Evolutionary conservation across 2,113 vertebrate genomes (phyloP), one percentile per base, ranked within the genome.

Genomic region (Heterotilapia buettikoferi): DNA sequence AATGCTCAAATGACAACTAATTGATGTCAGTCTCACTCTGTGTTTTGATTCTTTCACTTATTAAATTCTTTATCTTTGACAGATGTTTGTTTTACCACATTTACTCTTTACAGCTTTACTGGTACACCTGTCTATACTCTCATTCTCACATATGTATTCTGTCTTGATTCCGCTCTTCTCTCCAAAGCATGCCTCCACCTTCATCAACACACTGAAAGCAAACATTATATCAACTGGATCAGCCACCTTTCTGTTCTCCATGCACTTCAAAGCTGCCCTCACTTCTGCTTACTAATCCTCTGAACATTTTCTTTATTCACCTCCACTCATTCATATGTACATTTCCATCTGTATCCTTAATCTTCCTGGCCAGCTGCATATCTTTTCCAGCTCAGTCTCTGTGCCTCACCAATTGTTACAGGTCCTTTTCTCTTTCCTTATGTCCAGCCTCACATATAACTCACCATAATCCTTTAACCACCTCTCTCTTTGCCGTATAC

Each of bases 81-180:
- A 45, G 43, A 43, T 43, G n/a, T 71, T 71, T 71, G n/a, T 43
- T 71, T 43, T 43, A 10, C n/a, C 31, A 68, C n/a, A 40, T 40
- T 3, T 57, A 57, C 56, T 57, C 13, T 57, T 29, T 40, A 8
- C 63, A 68, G 1, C 36, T 68, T 68, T 8, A 40, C 36, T 0
- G 36, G 1, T 68, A 38, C 61, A 68, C 33, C 33, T 13, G 19
- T 21, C 63, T 40, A 13, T 12, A 4, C 4, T 40, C 6, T 40
- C 11, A 14, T 68, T 40, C 19, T 1, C 36, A 68, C 63, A 13
- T 21, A 68, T 68, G 4, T 68, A 40, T 68, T 68, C 33, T 68
- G 33, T 0, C 33, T 0, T 21, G 33, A 38, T 68, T 0, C 33
- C 0, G 0, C 63, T 68, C 19, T 68, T 40, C 36, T 68, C 36